Conservation (phyloP, 2,888 invertebrate species). For the Aphrophora alni region DNA sequence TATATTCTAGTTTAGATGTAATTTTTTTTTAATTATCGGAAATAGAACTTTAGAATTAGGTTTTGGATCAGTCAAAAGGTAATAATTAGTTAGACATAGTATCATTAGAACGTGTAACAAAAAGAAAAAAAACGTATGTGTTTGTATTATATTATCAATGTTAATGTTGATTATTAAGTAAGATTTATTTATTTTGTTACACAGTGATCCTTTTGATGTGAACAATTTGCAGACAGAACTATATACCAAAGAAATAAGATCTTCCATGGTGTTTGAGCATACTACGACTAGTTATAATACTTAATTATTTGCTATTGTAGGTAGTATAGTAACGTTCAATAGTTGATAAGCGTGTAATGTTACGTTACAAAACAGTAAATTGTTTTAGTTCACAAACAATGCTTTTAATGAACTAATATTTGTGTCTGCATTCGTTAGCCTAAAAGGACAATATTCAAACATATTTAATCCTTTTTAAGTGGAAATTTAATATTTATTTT, state of each 20-base stretch:
- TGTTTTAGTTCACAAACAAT: background rate
- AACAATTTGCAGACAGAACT: slow-evolving; percentile 9
- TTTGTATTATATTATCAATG: background rate
- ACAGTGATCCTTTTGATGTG: slow-evolving; percentile 2
- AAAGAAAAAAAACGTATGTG: background rate
- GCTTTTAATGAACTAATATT: background rate
- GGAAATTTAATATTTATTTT: background rate
- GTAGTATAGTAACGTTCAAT: background rate
- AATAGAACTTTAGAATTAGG: background rate
- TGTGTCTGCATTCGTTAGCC: background rate
- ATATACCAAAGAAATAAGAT: background rate
- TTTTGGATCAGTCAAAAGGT: slow-evolving; percentile 2
- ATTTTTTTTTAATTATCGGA: background rate
- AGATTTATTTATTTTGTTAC: slow-evolving; percentile 13
- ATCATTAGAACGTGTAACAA: background rate
- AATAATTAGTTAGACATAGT: background rate
- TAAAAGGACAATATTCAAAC: background rate
- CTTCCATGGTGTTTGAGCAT: background rate
- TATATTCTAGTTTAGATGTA: background rate
- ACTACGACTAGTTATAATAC: background rate
- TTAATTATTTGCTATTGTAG: background rate
- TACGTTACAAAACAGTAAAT: background rate
- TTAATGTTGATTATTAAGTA: slow-evolving; percentile 33
- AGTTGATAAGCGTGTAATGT: background rate
- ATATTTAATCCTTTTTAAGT: background rate